Conservation (phyloP, 2,888 invertebrate genomes). For the Parnassius mnemosyne region DNA sequence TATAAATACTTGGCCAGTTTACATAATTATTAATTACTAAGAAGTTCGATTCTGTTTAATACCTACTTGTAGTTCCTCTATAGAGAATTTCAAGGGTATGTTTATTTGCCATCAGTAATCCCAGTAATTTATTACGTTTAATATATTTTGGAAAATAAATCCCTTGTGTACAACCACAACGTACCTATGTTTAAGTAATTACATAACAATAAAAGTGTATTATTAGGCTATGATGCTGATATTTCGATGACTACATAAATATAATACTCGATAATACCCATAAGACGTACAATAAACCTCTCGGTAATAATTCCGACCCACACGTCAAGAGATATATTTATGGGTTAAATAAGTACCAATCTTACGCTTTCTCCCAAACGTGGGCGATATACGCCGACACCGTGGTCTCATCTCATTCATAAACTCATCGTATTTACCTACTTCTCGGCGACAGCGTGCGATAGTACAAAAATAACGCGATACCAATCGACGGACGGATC, state of each 20-base stretch:
- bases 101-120: too few species aligned
- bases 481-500: conserved; percentile 58
- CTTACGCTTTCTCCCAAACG: conserved; percentile 64
- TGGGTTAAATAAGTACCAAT: conserved; percentile 22
- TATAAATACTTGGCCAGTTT: too few species aligned
- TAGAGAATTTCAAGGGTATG: too few species aligned
- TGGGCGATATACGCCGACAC: conserved; percentile 52
- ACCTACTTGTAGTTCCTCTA: too few species aligned
- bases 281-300: not conserved
- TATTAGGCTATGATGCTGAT: too few species aligned
- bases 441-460: conserved; percentile 27
- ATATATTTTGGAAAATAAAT: too few species aligned
- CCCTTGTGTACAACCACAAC: too few species aligned
- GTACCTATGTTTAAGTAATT: too few species aligned
- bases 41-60: too few species aligned
- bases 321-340: conserved; percentile 20
- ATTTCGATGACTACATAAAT: not conserved
- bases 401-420: conserved; percentile 55
- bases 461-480: conserved; percentile 50
- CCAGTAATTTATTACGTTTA: too few species aligned
- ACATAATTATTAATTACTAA: too few species aligned
- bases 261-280: not conserved
- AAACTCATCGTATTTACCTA: conserved; percentile 53
- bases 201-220: too few species aligned
- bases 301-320: conserved; percentile 3